phyloP scores from a whole-genome alignment of 2,113 vertebrate genomes.

The Psittacus erithacus region DNA sequence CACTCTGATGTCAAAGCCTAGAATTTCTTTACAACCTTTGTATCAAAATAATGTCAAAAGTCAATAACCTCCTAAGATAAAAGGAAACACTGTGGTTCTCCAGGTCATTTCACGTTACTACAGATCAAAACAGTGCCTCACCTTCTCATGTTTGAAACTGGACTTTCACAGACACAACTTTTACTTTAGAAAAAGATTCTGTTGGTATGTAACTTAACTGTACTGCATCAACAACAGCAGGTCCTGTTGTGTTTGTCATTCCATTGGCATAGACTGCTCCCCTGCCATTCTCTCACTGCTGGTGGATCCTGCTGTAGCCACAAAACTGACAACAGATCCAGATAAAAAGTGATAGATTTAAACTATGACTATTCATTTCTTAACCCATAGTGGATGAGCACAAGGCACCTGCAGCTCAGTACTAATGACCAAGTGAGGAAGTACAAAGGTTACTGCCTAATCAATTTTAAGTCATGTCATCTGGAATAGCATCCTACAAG shows the following conservation, averaged over 20 bases:
- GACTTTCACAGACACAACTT: background rate
- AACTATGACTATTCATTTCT: background rate
- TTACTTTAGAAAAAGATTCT: background rate
- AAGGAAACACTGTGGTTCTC: background rate
- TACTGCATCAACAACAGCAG: background rate
- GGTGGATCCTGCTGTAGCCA: background rate
- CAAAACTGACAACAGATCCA: background rate
- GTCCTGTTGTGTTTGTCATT: background rate
- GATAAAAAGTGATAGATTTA: background rate
- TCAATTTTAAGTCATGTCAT: background rate
- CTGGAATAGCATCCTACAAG: background rate
- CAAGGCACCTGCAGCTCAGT: background rate
- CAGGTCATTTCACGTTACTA: background rate
- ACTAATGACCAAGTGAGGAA: background rate
- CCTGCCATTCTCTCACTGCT: background rate
- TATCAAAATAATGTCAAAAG: background rate
- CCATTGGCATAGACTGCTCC: accelerated
- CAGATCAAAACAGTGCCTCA: background rate
- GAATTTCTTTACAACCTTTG: background rate
- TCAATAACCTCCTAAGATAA: background rate
- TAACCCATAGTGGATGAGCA: background rate
- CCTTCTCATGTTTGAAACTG: background rate
- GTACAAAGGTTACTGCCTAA: background rate
- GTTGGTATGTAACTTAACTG: accelerated
- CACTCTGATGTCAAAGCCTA: background rate